Percentiles rank a stretch among this genome's conserved stretches.
These are phyloP conservation scores for Myopa tessellatipennis DNA, from an alignment of 2,888 invertebrate species.

Conservation along the genomic window DNA sequence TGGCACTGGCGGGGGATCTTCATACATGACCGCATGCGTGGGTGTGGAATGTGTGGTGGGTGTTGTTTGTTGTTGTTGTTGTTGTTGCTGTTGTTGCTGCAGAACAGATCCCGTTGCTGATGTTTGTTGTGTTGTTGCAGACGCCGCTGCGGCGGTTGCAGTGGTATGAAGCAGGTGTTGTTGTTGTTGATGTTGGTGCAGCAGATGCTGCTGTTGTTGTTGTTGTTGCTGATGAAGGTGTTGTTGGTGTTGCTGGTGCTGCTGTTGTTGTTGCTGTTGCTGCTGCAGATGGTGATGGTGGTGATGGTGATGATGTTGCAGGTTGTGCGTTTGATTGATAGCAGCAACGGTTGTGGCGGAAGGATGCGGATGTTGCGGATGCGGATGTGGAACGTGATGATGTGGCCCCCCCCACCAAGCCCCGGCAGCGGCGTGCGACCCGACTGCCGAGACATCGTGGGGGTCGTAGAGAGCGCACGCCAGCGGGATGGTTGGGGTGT, in stretches of 20 bases:
- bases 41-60: constrained; percentile 70
- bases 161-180: constrained; percentile 52
- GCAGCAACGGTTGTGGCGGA: constrained; percentile 66
- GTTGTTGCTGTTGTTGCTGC: constrained; percentile 57
- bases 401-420: constrained; percentile 70
- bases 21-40: constrained; percentile 72
- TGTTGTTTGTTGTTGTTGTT: constrained; percentile 67
- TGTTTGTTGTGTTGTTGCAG: constrained; percentile 34
- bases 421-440: constrained; percentile 70
- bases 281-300: constrained; percentile 70
- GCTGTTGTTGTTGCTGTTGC: constrained; percentile 49
- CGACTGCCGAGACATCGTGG: constrained; percentile 70
- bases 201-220: constrained; percentile 64
- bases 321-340: constrained; percentile 65
- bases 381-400: constrained; percentile 63
- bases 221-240: constrained; percentile 68
- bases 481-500: constrained; percentile 70
- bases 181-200: constrained; percentile 49
- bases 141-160: constrained; percentile 25
- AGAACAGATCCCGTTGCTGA: constrained; percentile 45
- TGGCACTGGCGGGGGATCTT: constrained; percentile 68
- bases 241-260: constrained; percentile 48
- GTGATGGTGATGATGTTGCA: constrained; percentile 69
- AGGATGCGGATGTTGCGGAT: constrained; percentile 67
- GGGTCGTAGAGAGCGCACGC: constrained; percentile 70